phyloP scores from a whole-genome alignment of 2,113 vertebrate species.

The Mirounga angustirostris region DNA sequence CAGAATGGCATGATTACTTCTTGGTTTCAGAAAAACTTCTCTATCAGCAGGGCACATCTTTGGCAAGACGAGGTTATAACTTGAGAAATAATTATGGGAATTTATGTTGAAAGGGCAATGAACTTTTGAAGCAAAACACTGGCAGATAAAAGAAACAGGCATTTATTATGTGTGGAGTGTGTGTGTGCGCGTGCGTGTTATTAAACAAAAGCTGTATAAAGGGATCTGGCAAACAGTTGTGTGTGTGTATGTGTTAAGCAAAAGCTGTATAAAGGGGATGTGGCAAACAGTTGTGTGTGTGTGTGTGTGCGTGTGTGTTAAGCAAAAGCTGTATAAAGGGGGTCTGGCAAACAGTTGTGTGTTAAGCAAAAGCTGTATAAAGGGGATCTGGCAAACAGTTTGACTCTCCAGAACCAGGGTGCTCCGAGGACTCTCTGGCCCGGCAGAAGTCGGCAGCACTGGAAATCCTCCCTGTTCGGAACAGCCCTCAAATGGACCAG shows the following conservation, averaged over 20 bases:
- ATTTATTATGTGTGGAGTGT: background rate
- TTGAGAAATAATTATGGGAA: conserved; percentile 63
- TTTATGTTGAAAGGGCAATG: conserved; percentile 61
- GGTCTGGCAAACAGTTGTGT: background rate
- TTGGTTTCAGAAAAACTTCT: conserved; percentile 6
- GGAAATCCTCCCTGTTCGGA: background rate
- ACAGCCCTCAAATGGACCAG: background rate
- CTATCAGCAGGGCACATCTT: conserved; percentile 27
- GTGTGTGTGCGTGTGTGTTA: too few relatives aligned
- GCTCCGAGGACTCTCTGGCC: background rate
- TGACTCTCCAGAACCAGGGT: background rate
- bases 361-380: conserved; percentile 18
- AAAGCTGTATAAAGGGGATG: too few relatives aligned
- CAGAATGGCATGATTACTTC: background rate
- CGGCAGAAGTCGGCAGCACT: background rate
- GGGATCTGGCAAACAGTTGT: too few relatives aligned
- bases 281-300: too few relatives aligned
- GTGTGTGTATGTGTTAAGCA: too few relatives aligned
- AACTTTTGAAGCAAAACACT: conserved; percentile 42
- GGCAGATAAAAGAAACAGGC: conserved; percentile 11
- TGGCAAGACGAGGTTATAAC: conserved; percentile 23
- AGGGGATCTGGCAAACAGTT: background rate
- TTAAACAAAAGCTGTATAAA: background rate
- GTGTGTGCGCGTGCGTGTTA: background rate
- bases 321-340: too few relatives aligned